Evolutionary conservation across 2,888 invertebrate genomes (phyloP).

Genomic region (Argynnis bischoffii): DNA sequence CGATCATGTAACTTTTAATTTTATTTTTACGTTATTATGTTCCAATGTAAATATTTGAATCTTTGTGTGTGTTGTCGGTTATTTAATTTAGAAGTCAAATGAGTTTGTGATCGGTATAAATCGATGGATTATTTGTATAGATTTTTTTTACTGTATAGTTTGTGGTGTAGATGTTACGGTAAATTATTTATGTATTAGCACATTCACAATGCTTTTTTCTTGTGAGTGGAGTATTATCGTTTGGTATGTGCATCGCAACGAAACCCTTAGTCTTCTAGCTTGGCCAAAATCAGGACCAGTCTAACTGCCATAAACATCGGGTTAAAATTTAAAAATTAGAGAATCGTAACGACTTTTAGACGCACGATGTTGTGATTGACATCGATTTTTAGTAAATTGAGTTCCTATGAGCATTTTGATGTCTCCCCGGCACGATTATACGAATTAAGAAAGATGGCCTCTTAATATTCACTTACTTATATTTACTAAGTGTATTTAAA

Average conservation of each 20-base stretch:
- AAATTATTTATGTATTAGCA: slow-evolving; percentile 61
- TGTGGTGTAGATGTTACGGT: slow-evolving; percentile 63
- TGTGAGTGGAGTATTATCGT: slow-evolving; percentile 15
- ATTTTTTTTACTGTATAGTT: slow-evolving; percentile 72
- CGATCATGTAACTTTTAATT: slow-evolving; percentile 61
- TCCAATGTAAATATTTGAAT: slow-evolving; percentile 77
- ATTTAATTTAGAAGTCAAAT: slow-evolving; percentile 61
- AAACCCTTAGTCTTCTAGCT: slow-evolving; percentile 25
- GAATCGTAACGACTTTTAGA: slow-evolving; percentile 18
- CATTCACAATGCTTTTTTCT: slow-evolving; percentile 45
- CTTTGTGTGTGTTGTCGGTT: slow-evolving; percentile 65
- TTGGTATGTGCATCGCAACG: slow-evolving; percentile 28
- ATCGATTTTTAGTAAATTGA: slow-evolving; percentile 32
- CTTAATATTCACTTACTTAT: slow-evolving; percentile 13
- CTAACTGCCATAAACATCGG: slow-evolving; percentile 33
- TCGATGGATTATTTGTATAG: slow-evolving; percentile 70
- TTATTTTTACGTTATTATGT: slow-evolving; percentile 55
- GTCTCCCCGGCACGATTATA: slow-evolving; percentile 15
- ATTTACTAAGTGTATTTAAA: slow-evolving; percentile 36
- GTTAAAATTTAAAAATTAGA: slow-evolving; percentile 18
- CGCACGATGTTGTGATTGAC: slow-evolving; percentile 31
- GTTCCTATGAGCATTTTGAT: slow-evolving; percentile 40
- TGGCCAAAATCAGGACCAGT: slow-evolving; percentile 33
- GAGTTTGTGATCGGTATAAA: slow-evolving; percentile 66
- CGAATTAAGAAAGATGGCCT: slow-evolving; percentile 18